Percentiles rank a stretch among this genome's conserved stretches.
These are phyloP conservation scores for Papilio polyxenes DNA, from an alignment of 1,140 invertebrate genomes.

Conservation along the genomic window DNA sequence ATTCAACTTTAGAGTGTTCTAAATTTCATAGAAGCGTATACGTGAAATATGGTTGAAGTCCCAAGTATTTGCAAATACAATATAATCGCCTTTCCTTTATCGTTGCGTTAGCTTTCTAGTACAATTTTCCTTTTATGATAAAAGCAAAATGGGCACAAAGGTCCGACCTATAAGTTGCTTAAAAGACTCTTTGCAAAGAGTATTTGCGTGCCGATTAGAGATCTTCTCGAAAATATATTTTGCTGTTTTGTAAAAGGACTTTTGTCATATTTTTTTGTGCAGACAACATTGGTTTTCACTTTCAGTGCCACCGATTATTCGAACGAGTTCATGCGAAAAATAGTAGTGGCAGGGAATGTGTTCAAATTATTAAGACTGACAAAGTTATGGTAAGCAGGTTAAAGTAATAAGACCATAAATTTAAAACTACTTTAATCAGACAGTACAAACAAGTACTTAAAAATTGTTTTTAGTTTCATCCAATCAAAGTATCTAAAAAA, in stretches of 20 bases:
- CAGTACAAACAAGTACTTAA: too few species aligned
- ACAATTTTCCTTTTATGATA: slow-evolving; percentile 5
- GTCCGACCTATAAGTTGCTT: slow-evolving; percentile 13
- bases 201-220: slow-evolving; percentile 7
- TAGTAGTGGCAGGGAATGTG: background rate
- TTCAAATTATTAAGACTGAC: too few species aligned
- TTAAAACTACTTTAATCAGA: too few species aligned
- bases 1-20: background rate
- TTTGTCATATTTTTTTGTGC: background rate
- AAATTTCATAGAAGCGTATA: background rate
- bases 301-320: background rate
- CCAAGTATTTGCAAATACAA: background rate
- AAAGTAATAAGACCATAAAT: too few species aligned
- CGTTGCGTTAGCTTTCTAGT: slow-evolving; percentile 1
- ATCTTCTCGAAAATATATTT: background rate
- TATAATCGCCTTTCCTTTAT: slow-evolving; percentile 13
- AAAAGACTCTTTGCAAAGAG: slow-evolving; percentile 17
- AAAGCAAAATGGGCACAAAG: slow-evolving; percentile 10
- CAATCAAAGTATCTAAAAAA: too few species aligned
- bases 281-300: too few species aligned
- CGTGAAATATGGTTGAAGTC: background rate
- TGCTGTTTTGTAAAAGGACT: background rate
- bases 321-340: background rate
- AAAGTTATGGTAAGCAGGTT: too few species aligned
- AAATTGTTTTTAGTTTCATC: too few species aligned